phyloP scores from a whole-genome alignment of 2,113 vertebrate species.

The Helogale parvula region DNA sequence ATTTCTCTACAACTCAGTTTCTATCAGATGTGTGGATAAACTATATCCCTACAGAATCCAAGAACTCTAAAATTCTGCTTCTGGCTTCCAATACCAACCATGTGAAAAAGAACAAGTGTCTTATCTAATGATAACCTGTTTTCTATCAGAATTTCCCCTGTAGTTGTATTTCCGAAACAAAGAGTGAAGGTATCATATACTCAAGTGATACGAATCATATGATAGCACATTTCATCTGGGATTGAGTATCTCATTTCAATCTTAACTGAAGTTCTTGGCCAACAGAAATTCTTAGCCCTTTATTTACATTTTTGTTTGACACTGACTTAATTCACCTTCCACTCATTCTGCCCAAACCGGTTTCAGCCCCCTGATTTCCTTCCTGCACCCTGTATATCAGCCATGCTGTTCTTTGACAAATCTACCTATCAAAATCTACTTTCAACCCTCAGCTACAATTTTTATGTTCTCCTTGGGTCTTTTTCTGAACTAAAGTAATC shows the following conservation, averaged over 20 bases:
- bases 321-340: background rate
- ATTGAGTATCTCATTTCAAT: background rate
- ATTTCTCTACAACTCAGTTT: background rate
- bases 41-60: background rate
- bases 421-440: background rate
- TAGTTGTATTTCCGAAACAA: background rate
- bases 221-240: background rate
- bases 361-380: background rate
- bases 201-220: background rate
- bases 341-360: background rate
- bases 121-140: background rate
- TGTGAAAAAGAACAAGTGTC: background rate
- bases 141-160: background rate
- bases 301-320: background rate
- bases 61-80: background rate
- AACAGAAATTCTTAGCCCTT: background rate
- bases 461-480: background rate
- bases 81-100: background rate
- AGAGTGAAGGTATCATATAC: background rate
- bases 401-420: background rate
- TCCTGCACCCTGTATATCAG: no score
- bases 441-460: background rate
- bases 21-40: background rate
- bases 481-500: background rate
- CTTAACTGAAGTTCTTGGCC: background rate